Evolutionary conservation across 2,797 vertebrate species (phyloP).

Genomic region (Lagocephalus sceleratus): DNA sequence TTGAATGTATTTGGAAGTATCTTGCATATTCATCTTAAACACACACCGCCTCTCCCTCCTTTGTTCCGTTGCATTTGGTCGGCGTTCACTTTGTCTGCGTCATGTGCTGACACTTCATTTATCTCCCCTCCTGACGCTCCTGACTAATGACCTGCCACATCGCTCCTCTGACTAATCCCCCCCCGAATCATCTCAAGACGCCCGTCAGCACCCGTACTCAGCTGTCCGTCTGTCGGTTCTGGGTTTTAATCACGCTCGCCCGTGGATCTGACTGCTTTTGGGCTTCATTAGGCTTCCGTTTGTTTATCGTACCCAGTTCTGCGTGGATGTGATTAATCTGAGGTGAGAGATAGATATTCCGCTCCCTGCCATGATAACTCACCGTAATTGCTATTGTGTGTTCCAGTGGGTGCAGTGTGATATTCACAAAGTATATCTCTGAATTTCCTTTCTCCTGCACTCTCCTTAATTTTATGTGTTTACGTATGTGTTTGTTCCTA

Average conservation of each 20-base stretch:
- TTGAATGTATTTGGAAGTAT: neutral
- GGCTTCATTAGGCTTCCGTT: slow-evolving; percentile 33
- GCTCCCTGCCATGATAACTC: slow-evolving; percentile 1
- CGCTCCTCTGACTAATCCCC: slow-evolving; percentile 67
- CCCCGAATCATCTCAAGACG: slow-evolving; percentile 67
- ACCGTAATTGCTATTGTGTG: slow-evolving; percentile 7
- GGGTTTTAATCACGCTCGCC: slow-evolving; percentile 39
- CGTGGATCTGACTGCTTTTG: slow-evolving; percentile 30
- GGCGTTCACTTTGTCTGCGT: slow-evolving; percentile 32
- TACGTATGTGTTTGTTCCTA: neutral
- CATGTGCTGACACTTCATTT: slow-evolving; percentile 65
- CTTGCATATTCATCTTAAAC: neutral
- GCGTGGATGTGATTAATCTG: slow-evolving; percentile 35
- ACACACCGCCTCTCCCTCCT: slow-evolving; percentile 10
- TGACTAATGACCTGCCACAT: slow-evolving; percentile 75
- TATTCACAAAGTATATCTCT: slow-evolving; percentile 2
- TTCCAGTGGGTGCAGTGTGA: neutral
- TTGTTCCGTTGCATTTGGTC: slow-evolving; percentile 27
- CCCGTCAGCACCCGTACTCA: slow-evolving; percentile 46
- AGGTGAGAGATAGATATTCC: slow-evolving; percentile 6
- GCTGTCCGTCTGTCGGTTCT: slow-evolving; percentile 26
- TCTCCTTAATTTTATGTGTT: slow-evolving; percentile 1
- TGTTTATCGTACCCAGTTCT: slow-evolving; percentile 12
- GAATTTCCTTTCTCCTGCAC: neutral
- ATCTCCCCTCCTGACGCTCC: slow-evolving; percentile 59